Percentiles rank a stretch among this genome's conserved stretches.
phyloP scores from a whole-genome alignment of 1,140 invertebrate species.

The Drosophila repletoides region DNA sequence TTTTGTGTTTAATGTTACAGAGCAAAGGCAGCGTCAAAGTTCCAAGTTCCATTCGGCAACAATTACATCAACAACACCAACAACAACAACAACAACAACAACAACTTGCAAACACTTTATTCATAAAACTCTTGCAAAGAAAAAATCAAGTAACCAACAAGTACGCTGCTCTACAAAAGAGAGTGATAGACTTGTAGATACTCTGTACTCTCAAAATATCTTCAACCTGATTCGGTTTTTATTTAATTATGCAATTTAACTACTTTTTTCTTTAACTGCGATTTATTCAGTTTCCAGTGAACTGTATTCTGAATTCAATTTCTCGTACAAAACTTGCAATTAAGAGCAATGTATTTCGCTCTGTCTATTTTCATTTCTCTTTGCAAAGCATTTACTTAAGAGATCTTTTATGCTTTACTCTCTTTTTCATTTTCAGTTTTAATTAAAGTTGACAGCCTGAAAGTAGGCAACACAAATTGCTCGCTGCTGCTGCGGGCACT shows the following conservation, averaged over 20 bases:
- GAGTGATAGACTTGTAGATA: conserved; percentile 20
- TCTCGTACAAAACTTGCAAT: too few species aligned
- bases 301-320: too few species aligned
- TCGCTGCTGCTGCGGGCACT: neutral
- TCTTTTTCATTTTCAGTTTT: neutral
- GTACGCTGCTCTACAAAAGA: too few species aligned
- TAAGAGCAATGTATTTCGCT: too few species aligned
- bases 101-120: conserved; percentile 35
- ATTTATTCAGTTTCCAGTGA: too few species aligned
- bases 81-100: conserved; percentile 32
- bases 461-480: conserved; percentile 57
- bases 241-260: conserved; percentile 25
- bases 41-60: conserved; percentile 44
- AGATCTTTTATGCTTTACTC: neutral
- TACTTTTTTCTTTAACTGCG: conserved; percentile 22
- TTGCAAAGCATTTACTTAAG: neutral
- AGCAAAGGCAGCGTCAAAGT: conserved; percentile 25
- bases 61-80: conserved; percentile 27
- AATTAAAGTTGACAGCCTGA: conserved; percentile 31
- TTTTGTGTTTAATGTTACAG: conserved; percentile 20
- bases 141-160: conserved; percentile 8
- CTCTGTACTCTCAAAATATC: too few species aligned
- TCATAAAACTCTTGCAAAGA: conserved; percentile 19
- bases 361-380: too few species aligned
- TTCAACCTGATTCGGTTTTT: conserved; percentile 33